Conservation (phyloP, 2,888 invertebrate genomes). For the Orchesella flavescens region DNA sequence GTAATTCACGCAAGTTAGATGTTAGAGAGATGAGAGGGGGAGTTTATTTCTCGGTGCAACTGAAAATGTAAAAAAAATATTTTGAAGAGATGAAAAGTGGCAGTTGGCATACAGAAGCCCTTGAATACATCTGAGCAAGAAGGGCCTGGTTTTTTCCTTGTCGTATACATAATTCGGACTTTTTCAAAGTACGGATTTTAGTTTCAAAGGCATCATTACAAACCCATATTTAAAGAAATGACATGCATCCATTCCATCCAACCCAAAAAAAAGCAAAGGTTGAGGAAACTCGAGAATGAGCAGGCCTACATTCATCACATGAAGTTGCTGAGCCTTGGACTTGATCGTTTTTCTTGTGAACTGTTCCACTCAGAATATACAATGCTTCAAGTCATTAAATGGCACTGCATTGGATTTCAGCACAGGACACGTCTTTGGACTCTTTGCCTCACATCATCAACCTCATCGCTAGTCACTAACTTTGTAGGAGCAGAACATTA, state of each 20-base stretch:
- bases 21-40: not conserved
- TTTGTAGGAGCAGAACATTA: conserved; percentile 7
- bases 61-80: not conserved
- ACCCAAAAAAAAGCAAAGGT: not conserved
- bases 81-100: not conserved
- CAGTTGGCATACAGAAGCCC: not conserved
- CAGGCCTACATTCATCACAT: not conserved
- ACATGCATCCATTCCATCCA: conserved; percentile 26
- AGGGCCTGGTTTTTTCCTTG: not conserved
- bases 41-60: not conserved
- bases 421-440: not conserved
- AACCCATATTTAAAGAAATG: conserved; percentile 25
- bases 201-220: conserved; percentile 21
- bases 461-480: not conserved
- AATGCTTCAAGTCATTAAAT: conserved; percentile 7
- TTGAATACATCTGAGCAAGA: not conserved
- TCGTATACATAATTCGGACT: not conserved
- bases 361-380: too few relatives aligned
- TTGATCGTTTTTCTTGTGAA: conserved; percentile 18
- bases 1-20: not conserved
- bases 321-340: conserved; percentile 1
- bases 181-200: conserved; percentile 12
- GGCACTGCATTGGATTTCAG: conserved; percentile 33
- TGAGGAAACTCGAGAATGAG: not conserved
- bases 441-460: conserved; percentile 28